Evolutionary conservation across 2,888 invertebrate genomes (phyloP), one percentile per base, ranked within the genome.

Genomic region (Oasisia sp.): DNA sequence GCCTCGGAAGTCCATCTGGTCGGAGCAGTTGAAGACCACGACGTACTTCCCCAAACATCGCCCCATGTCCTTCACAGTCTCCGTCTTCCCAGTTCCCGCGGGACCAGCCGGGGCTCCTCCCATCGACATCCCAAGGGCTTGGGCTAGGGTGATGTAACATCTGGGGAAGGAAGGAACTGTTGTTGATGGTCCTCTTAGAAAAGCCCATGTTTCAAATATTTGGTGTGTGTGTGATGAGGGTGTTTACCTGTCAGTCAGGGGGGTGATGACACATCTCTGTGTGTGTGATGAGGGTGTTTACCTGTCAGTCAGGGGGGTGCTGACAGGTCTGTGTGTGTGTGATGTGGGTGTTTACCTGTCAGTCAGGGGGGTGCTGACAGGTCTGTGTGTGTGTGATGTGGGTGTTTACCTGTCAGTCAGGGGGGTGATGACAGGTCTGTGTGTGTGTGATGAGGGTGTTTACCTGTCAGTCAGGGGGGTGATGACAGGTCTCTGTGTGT

Each of bases 101-200:
- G 99, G 99, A 0, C 99, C 99, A 94, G 99, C 99, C 0, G 99
- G 99, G 32, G 98, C 98, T 0, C 99, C 99, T 32, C 99, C 99
- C 99, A 99, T 98, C 94, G 98, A 98, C 98, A 99, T 98, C 0
- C 98, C 98, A 93, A 99, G 96, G 0, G 99, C 99, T 97, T 99
- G 99, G 0, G 99, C 99, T 92, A 99, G 97, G 0, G 99, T 99
- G 95, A 99, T 99, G 96, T 99, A 99, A 96, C 99, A 99, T 95
- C 99, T 98, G 91, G 3, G 74, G 27, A 74, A 27, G 14, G 74
- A 74, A 74, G 74, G n/a, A 74, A 74, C 50, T 27, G 7, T 27
- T 74, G 27, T 74, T 74, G 1, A 27, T 27, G 74, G 19, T 74
- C 2, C 74, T 74, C 7, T 7, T 27, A 74, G 27, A 27, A 74